Evolutionary conservation across 2,113 vertebrate genomes (phyloP).

Genomic region (Craseonycteris thonglongyai): DNA sequence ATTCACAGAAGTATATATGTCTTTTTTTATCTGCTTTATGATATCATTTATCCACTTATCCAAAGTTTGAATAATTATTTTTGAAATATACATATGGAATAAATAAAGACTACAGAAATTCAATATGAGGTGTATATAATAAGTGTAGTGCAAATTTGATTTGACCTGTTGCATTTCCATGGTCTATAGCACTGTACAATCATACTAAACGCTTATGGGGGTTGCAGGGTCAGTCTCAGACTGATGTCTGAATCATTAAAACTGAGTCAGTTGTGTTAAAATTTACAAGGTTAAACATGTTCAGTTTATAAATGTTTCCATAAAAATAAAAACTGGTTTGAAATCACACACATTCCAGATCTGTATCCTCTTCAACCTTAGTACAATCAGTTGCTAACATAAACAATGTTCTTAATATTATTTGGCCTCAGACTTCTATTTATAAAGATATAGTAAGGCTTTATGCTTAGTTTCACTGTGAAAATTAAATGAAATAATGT

Average conservation of each 20-base stretch:
- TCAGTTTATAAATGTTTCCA: not conserved
- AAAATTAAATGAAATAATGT: not conserved
- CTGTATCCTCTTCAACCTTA: not conserved
- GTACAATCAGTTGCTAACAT: not conserved
- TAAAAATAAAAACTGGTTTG: not conserved
- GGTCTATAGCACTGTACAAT: not conserved
- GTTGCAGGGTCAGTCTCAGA: not conserved
- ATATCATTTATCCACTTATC: not conserved
- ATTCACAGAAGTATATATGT: not conserved
- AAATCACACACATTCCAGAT: not conserved
- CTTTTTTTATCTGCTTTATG: not conserved
- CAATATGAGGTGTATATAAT: not conserved
- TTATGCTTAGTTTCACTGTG: not conserved
- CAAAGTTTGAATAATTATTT: not conserved
- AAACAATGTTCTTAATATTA: not conserved
- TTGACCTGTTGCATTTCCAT: not conserved
- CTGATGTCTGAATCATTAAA: not conserved
- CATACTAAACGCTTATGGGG: not conserved
- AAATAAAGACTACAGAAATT: not conserved
- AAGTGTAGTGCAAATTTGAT: not conserved
- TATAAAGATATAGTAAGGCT: not conserved
- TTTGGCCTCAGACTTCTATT: not conserved
- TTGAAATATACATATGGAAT: not conserved
- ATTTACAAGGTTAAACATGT: not conserved
- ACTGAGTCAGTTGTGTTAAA: not conserved